Base-by-base conservation (phyloP, 2,113 vertebrate species). In the Rhynchomys soricoides region DNA sequence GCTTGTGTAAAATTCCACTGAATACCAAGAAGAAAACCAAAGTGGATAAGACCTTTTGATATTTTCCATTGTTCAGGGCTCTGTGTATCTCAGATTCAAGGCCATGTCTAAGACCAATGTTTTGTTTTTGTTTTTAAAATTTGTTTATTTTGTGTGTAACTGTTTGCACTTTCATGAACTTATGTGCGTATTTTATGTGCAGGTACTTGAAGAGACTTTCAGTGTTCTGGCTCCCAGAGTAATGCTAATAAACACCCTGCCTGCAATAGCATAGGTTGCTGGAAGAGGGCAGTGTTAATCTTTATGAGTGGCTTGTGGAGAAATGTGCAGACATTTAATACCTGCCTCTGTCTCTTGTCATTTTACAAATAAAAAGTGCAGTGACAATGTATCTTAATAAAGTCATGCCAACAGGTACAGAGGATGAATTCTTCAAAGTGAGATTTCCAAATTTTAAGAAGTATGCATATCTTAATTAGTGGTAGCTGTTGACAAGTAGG, bases 381-480 rank as follows among this genome's bases (percentile, higher is more conserved):
- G 16, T 70, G 66, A 77, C 34, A 71, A 37, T 81, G 21, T 82
- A 62, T 86, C 24, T 57, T 78, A 37, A 68, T 55, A 79, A 74
- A 15, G 26, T 31, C 64, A 31, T 66, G 64, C 64, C 74, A 83
- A 79, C 26, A 48, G 26, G 13, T 12, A 1, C 34, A n/a, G 12
- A 70, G 7, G 1, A 83, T 57, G 78, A 77, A 57, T 90, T 89
- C 48, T 55, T 87, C 26, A 95, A 82, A 62, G 3, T 89, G 26
- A 59, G 17, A 89, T 86, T 90, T 95, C 62, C 75, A 82, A 91
- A 75, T 50, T 73, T 94, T 48, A 55, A 87, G 24, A 91, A 21
- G 7, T 55, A 48, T 13, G 29, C 10, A 81, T 7, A 81, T 86
- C 93, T 86, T 71, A 66, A 74, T 34, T 81, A 29, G 31, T 40